phyloP scores from a whole-genome alignment of 1,140 invertebrate species.

The Limonius californicus region DNA sequence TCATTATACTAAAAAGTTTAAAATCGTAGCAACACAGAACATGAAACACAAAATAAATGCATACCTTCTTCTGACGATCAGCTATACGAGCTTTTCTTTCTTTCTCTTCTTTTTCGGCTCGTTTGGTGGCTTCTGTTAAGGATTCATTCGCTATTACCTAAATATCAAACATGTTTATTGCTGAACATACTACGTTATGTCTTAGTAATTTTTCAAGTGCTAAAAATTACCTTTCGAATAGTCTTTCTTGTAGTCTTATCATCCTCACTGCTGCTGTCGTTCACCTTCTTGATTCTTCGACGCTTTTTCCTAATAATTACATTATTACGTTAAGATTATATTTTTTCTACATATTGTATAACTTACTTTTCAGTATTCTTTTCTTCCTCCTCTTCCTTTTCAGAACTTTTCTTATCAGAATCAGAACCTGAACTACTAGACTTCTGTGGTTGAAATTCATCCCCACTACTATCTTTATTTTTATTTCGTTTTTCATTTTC shows the following conservation, averaged over 20 bases:
- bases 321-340: not conserved
- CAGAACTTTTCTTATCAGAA: too few species aligned
- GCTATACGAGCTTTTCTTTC: conserved; percentile 82
- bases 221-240: conserved; percentile 33
- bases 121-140: conserved; percentile 76
- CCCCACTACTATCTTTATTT: too few species aligned
- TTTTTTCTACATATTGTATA: too few species aligned
- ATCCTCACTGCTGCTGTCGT: conserved; percentile 37
- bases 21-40: not conserved
- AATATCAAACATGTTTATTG: not conserved
- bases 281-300: conserved; percentile 34
- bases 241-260: conserved; percentile 42
- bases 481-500: too few species aligned
- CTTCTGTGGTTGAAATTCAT: too few species aligned
- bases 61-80: conserved; percentile 78
- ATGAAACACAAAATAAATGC: conserved; percentile 4
- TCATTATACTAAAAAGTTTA: conserved; percentile 40
- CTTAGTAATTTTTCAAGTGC: conserved; percentile 7
- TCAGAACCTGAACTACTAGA: too few species aligned
- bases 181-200: too few species aligned
- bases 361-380: conserved; percentile 22
- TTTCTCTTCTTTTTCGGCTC: conserved; percentile 84
- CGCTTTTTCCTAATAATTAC: conserved; percentile 26
- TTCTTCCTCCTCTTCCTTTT: conserved; percentile 16
- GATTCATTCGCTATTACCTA: conserved; percentile 36